Evolutionary conservation across 2,797 vertebrate genomes (phyloP).

Genomic region (Gallinago stenura): DNA sequence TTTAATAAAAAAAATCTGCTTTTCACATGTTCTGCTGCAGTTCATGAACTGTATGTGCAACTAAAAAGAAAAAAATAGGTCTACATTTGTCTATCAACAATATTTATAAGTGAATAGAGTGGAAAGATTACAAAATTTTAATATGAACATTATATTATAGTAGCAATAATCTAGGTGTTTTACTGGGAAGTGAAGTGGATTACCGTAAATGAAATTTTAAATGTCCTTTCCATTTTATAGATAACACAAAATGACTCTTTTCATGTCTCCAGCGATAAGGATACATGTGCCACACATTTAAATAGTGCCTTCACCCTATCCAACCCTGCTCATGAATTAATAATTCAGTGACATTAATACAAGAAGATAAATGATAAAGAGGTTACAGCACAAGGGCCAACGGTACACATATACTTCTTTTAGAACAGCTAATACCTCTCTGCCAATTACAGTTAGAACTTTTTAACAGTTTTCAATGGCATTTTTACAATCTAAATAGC

Average conservation of each 20-base stretch:
- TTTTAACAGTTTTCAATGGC: constrained; percentile 82
- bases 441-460: constrained; percentile 88
- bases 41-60: constrained; percentile 70
- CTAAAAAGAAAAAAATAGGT: constrained; percentile 75
- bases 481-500: constrained; percentile 83
- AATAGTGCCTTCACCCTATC: constrained; percentile 90
- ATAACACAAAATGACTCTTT: constrained; percentile 96
- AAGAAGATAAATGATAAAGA: constrained; percentile 93
- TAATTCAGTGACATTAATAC: constrained; percentile 97
- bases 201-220: constrained; percentile 93
- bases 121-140: constrained; percentile 87
- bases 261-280: constrained; percentile 92
- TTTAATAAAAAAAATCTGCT: background rate
- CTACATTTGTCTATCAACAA: constrained; percentile 83
- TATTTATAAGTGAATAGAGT: constrained; percentile 84
- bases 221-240: constrained; percentile 93
- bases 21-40: background rate
- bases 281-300: constrained; percentile 89
- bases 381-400: constrained; percentile 85
- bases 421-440: constrained; percentile 87
- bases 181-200: constrained; percentile 92
- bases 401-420: constrained; percentile 87
- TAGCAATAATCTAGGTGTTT: constrained; percentile 93
- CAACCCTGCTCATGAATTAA: constrained; percentile 90
- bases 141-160: constrained; percentile 85